A percentile compares a stretch with the other conserved stretches of the same genome.
Conservation (phyloP, 1,140 invertebrate species). For the Cyphomyrmex costatus region DNA sequence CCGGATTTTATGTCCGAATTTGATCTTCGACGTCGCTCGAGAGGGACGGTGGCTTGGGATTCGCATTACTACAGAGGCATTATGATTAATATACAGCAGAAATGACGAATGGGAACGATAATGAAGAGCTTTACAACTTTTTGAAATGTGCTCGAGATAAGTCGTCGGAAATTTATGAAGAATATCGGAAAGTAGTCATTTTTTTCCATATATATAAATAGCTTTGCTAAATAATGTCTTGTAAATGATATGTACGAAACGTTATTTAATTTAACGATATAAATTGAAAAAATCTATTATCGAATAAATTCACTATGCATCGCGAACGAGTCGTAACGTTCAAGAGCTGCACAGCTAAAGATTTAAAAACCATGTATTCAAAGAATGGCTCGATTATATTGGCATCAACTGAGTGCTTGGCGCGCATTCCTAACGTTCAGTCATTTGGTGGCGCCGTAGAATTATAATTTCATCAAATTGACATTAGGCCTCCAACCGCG, state of each 20-base stretch:
- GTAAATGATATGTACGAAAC: background rate
- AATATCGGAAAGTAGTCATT: conserved; percentile 48
- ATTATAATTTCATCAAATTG: conserved; percentile 81
- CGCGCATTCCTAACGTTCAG: conserved; percentile 67
- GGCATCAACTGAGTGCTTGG: conserved; percentile 73
- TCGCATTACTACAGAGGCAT: background rate
- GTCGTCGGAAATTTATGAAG: conserved; percentile 36
- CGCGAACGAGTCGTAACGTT: background rate
- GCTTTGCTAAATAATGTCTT: background rate
- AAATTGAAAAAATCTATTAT: background rate
- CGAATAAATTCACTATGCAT: background rate
- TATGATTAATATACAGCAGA: conserved; percentile 58
- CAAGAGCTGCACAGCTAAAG: background rate
- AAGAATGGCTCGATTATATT: conserved; percentile 80
- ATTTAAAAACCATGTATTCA: conserved; percentile 61
- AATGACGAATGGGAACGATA: conserved; percentile 60
- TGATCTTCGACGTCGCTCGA: conserved; percentile 43
- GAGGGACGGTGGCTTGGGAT: conserved; percentile 27
- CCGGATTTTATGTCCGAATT: conserved; percentile 65
- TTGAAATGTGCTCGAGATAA: conserved; percentile 32
- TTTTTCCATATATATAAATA: background rate
- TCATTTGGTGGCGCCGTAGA: conserved; percentile 73
- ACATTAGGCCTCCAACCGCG: conserved; percentile 67
- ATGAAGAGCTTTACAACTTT: conserved; percentile 60
- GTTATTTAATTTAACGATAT: background rate